Evolutionary conservation across 2,888 invertebrate species (phyloP), one percentile per base, ranked within the genome.

Genomic region (Anaspis maculata): DNA sequence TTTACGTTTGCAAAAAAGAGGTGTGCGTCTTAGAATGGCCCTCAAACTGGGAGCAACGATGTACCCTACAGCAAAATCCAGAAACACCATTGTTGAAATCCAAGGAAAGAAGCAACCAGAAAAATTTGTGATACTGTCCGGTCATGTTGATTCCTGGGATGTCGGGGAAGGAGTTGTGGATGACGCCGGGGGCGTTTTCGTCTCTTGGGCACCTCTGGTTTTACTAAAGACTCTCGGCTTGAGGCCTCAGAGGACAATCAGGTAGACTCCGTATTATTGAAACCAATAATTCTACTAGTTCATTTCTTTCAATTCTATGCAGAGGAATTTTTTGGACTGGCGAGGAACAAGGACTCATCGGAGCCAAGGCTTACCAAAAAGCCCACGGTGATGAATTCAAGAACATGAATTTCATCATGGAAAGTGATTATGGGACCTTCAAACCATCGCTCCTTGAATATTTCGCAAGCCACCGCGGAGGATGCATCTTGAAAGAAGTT

Each of bases 101-200:
- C 65, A 59, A 49, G 85, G 85, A 13, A 41, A 29, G 1, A 34
- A 34, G 3, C 34, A 56, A 7, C 69, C 72, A 0, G 62, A 71
- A 15, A 68, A 74, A 41, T 67, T 81, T 0, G 86, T 88, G 0
- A 68, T 89, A 12, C 73, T 88, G 11, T 84, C 86, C 2, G 89
- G 88, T 9, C 89, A 89, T 59, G 69, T 89, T 13, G 89, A 89
- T 53, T 84, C 84, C 54, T 89, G 88, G 88, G 87, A 89, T 61
- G 83, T 88, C 7, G 88, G 88, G 1, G 76, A 82, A 49, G 89
- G 88, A 10, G 87, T 87, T 3, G 84, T 89, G 86, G 88, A 89
- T 57, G 87, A 89, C 49, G 87, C 81, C 13, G 84, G 83, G 34
- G 88, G 88, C 28, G 73, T 82, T 13, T 81, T 87, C 48, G 76